These are phyloP conservation scores for Galagoides demidoff DNA, from an alignment of 2,797 vertebrate species.

Conservation along the genomic window DNA sequence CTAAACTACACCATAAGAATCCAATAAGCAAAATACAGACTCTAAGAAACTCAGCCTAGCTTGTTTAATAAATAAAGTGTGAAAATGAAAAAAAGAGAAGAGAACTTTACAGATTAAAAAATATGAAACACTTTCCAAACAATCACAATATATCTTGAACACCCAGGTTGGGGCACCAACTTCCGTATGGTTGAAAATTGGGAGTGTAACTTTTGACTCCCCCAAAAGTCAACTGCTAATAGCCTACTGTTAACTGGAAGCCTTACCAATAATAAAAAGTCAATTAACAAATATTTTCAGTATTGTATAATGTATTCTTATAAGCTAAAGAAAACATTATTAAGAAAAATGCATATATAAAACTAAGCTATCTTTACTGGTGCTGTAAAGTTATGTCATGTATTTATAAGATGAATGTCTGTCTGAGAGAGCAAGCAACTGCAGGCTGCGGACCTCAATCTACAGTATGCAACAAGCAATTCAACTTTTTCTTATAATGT, in stretches of 20 bases:
- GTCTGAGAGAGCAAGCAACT: background rate
- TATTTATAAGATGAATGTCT: background rate
- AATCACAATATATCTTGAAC: background rate
- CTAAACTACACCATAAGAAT: background rate
- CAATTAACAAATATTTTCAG: background rate
- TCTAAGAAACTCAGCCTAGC: background rate
- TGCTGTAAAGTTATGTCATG: background rate
- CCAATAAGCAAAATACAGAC: conserved; percentile 44
- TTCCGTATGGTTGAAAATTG: background rate
- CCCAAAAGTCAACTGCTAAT: background rate
- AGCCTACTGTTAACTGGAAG: background rate
- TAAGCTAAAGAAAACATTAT: background rate
- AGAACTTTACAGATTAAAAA: background rate
- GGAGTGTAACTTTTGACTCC: background rate
- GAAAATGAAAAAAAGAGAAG: background rate
- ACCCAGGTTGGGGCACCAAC: background rate
- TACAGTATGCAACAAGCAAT: background rate
- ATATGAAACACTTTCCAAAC: background rate
- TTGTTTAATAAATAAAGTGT: conserved; percentile 23
- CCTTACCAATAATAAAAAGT: background rate
- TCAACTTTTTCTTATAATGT: background rate
- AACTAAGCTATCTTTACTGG: background rate
- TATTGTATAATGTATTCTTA: background rate
- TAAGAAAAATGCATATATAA: background rate
- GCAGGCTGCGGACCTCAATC: background rate